Base-by-base conservation (phyloP, 2,797 vertebrate genomes). In the Esox masquinongy region DNA sequence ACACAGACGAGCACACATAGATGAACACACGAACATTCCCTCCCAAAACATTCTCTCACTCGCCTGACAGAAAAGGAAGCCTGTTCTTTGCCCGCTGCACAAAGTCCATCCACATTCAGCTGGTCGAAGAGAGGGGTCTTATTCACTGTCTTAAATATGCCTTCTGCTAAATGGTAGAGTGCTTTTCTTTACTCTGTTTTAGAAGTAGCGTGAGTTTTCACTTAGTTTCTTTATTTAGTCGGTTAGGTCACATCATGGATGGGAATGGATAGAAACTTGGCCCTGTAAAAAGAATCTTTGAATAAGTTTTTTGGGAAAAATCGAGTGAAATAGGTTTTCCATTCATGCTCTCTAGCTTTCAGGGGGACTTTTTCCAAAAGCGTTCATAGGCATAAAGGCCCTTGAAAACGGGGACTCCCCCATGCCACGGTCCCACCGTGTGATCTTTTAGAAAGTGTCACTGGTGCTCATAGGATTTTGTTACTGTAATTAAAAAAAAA, bases 321-420 rank as follows among this genome's bases (percentile, higher is more conserved):
- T 78, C 61, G 70, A 77, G 76, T 80, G 82, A 83, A 90, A 90
- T 87, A 82, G 85, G 78, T 90, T 92, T 92, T 90, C 88, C 90
- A 88, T 88, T 72, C 75, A 17, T 75, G 83, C 86, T 84, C 80
- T 76, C 85, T 43, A 43, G 39, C 39, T 88, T 82, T 84, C 78
- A 79, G 8, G 17, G 81, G 83, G 82, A 86, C 83, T 85, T 88
- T 90, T 88, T 87, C 83, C 85, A 87, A 77, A 77, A 53, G 73
- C 70, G 75, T 82, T 63, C 56, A 66, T 24, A 75, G 50, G 70
- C 77, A 78, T 77, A 84, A 72, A 64, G 8, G 73, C 72, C 75
- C 67, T 51, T 17, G 73, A 26, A 77, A 68, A 36, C 56, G 70
- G 47, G 22, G 61, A 84, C 80, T 68, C 76, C 77, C 77, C 72